These are phyloP conservation scores for Pangasius macronema DNA, from an alignment of 2,797 vertebrate species.

Conservation along the genomic window DNA sequence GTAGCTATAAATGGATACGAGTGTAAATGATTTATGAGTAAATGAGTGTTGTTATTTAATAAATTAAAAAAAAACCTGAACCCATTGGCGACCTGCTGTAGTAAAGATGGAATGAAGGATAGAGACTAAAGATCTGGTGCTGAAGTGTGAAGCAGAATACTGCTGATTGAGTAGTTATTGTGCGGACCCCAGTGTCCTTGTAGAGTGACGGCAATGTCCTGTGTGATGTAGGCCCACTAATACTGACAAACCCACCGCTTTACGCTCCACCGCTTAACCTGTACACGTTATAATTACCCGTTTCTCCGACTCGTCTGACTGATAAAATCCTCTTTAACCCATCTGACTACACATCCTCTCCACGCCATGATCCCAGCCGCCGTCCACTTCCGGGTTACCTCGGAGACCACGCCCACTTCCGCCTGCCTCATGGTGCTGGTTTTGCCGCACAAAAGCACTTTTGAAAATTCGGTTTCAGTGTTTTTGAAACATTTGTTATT, in stretches of 20 bases:
- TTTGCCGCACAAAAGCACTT: no score
- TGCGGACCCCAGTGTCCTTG: no score
- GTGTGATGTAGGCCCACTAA: no score
- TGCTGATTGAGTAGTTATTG: no score
- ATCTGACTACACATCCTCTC: slow-evolving; percentile 66
- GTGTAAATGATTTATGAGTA: no score
- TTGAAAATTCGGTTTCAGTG: no score
- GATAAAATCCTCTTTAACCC: slow-evolving; percentile 48
- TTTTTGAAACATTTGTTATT: no score
- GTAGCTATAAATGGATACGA: no score
- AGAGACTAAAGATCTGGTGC: background rate
- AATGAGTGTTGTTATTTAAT: no score
- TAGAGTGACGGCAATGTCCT: no score
- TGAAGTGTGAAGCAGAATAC: background rate
- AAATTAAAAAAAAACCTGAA: no score
- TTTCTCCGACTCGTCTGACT: slow-evolving; percentile 47
- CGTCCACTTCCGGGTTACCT: slow-evolving; percentile 50
- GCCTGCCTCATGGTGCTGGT: background rate
- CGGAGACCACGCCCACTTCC: slow-evolving; percentile 8
- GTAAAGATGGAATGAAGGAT: background rate
- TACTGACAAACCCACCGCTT: background rate
- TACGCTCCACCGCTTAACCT: background rate
- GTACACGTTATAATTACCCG: slow-evolving; percentile 57
- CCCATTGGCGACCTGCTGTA: background rate
- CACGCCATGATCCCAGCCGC: slow-evolving; percentile 69